phyloP scores from a whole-genome alignment of 2,888 invertebrate species.

The Eristalis arbustorum region DNA sequence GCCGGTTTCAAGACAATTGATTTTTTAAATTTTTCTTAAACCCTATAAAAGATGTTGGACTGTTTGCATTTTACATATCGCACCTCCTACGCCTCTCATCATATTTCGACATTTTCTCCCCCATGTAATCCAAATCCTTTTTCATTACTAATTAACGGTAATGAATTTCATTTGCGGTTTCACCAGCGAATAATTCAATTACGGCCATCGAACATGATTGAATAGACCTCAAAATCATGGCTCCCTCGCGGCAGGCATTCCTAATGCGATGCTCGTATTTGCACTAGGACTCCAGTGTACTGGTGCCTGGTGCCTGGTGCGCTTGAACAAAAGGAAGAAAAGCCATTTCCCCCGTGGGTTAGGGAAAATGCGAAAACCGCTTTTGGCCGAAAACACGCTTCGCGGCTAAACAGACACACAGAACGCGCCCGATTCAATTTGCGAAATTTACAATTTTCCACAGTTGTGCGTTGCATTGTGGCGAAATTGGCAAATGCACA shows the following conservation, averaged over 20 bases:
- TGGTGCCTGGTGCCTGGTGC: not conserved
- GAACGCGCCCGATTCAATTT: slow-evolving; percentile 42
- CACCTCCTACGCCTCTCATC: not conserved
- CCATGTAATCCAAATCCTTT: not conserved
- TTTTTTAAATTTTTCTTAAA: no score
- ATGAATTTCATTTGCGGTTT: slow-evolving; percentile 23
- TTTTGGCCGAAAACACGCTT: slow-evolving; percentile 19
- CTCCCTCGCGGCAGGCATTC: not conserved
- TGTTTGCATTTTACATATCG: no score
- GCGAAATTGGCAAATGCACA: slow-evolving; percentile 46
- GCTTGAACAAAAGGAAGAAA: slow-evolving; percentile 29
- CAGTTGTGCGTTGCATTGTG: slow-evolving; percentile 49
- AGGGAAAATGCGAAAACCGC: slow-evolving; percentile 17
- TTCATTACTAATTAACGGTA: slow-evolving; percentile 11
- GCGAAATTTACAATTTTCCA: slow-evolving; percentile 60
- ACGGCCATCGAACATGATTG: not conserved
- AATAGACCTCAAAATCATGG: not conserved
- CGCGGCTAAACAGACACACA: slow-evolving; percentile 28
- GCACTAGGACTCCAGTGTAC: not conserved
- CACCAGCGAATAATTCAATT: slow-evolving; percentile 23
- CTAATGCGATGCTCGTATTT: slow-evolving; percentile 9
- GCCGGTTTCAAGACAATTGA: no score
- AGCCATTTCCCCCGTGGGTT: not conserved
- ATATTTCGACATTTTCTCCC: not conserved
- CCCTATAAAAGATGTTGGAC: no score